Evolutionary conservation across 1,140 invertebrate genomes (phyloP), one percentile per base, ranked within the genome.

Genomic region (Sycophila sp.): DNA sequence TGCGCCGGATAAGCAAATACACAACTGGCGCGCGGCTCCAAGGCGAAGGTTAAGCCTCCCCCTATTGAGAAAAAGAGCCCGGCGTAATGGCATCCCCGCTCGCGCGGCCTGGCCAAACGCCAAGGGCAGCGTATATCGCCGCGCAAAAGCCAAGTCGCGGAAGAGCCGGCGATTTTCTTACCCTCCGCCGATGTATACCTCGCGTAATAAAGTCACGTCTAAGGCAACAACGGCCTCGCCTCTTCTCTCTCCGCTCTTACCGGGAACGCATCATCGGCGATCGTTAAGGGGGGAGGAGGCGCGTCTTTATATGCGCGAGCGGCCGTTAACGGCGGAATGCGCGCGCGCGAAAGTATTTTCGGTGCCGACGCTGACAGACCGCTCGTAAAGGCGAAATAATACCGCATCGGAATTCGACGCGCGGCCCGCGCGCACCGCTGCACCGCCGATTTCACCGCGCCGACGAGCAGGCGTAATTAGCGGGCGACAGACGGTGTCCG

Each of bases 361-460:
- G 47, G 30, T 64, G 32, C 22, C 19, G 36, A 59, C 45, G 30
- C 32, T 60, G 58, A 64, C 62, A 51, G 62, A 28, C 62, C 62
- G 42, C n/a, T 49, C 42, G 62, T 49, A 64, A 64, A 51, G 30
- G 47, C 24, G n/a, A 51, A 51, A 64, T 60, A 42, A 60, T 60
- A 24, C 38, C 26, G 58, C 58, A 28, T 42, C 38, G 58, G 58
- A 60, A 60, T 60, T 60, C 58, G 38, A 45, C 56, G n/a, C 38
- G 40, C 58, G 38, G 30, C 56, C 17, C 38, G 40, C 40, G 59
- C 38, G 45, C 36, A 22, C 11, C 30, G 49, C 24, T 6, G 63
- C 45, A 32, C 64, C 69, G 68, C 45, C 72, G 77, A 82, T 80
- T 81, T 76, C 81, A 74, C 55, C 55, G 22, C 2, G n/a, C 2